These are phyloP conservation scores for Cebus imitator DNA, from an alignment of 2,113 vertebrate species.

Conservation along the genomic window DNA sequence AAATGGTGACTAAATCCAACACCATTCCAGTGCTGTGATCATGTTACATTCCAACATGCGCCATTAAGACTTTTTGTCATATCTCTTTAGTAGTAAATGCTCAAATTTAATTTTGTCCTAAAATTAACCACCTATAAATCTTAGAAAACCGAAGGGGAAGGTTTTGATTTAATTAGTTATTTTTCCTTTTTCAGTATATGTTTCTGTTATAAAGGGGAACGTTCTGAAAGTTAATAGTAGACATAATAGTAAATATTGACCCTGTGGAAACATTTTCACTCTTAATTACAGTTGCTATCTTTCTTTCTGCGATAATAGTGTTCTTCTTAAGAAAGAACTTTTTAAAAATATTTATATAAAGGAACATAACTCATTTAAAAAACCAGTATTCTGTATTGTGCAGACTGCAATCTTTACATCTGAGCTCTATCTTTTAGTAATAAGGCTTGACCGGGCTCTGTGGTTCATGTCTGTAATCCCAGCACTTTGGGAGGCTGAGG, in stretches of 20 bases:
- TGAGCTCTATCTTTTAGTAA: background rate
- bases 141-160: background rate
- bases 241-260: background rate
- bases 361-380: background rate
- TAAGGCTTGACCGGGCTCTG: background rate
- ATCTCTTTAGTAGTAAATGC: background rate
- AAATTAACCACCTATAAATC: background rate
- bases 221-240: background rate
- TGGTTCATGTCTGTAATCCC: too few species aligned
- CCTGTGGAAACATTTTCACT: background rate
- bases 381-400: background rate
- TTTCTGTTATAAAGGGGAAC: background rate
- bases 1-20: background rate
- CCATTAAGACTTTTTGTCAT: background rate
- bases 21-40: too few species aligned
- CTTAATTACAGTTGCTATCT: background rate
- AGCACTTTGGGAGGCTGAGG: too few species aligned
- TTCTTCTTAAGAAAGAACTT: background rate
- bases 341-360: background rate
- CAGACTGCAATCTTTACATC: background rate
- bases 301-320: background rate
- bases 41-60: background rate
- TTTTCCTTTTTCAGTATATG: too few species aligned
- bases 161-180: background rate
- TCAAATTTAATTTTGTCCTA: background rate